These are phyloP conservation scores for Notodonta ziczac DNA, from an alignment of 2,888 invertebrate genomes.

Conservation along the genomic window DNA sequence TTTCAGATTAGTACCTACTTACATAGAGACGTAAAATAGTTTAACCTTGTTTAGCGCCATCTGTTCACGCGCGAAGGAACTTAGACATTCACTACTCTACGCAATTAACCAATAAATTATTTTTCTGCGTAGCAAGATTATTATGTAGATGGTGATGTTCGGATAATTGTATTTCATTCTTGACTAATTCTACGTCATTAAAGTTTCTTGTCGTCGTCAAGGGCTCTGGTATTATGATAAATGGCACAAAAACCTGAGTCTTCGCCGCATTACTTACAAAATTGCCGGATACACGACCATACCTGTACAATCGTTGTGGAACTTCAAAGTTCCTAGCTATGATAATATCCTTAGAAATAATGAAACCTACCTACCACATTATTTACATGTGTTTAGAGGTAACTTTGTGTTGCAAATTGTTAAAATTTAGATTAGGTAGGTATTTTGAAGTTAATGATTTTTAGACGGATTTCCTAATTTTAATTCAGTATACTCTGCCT, in stretches of 20 bases:
- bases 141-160: neutral
- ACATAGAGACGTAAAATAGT: too few species aligned
- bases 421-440: neutral
- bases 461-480: neutral
- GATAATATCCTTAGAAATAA: neutral
- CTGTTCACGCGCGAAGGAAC: too few species aligned
- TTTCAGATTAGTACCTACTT: too few species aligned
- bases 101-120: too few species aligned
- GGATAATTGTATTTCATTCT: neutral
- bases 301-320: too few species aligned
- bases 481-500: too few species aligned
- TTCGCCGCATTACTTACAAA: conserved; percentile 13
- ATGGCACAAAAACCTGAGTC: conserved; percentile 20
- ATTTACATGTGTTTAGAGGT: too few species aligned
- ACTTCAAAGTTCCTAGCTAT: neutral
- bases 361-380: too few species aligned
- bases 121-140: neutral
- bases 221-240: conserved; percentile 17
- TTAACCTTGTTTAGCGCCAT: too few species aligned
- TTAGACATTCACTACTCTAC: too few species aligned
- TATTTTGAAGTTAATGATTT: neutral
- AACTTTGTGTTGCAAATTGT: neutral
- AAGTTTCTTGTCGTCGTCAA: conserved; percentile 24
- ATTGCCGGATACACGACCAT: neutral
- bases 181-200: conserved; percentile 19